These are phyloP conservation scores for Pheosia tremula DNA, from an alignment of 2,888 invertebrate genomes.

Conservation along the genomic window DNA sequence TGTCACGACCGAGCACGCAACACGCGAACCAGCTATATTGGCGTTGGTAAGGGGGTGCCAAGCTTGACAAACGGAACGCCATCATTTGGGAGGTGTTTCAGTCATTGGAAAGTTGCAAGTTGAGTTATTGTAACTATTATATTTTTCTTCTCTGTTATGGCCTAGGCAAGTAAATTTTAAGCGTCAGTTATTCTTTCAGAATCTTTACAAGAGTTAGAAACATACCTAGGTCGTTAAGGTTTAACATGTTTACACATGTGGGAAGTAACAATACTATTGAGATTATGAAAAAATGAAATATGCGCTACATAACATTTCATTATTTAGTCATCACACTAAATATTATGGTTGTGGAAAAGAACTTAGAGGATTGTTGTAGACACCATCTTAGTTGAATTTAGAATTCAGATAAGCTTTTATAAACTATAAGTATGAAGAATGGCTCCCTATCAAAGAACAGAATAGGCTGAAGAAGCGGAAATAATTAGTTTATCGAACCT, in stretches of 20 bases:
- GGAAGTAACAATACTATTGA: background rate
- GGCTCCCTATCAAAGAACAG: background rate
- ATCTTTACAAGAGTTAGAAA: too few species aligned
- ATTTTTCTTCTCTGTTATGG: background rate
- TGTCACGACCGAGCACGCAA: constrained; percentile 33
- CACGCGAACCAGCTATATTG: constrained; percentile 21
- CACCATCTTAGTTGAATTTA: constrained; percentile 18
- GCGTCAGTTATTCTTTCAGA: too few species aligned
- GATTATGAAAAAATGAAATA: background rate
- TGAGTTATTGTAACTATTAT: background rate
- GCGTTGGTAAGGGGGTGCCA: background rate
- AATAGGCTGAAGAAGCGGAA: background rate
- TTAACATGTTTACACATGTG: background rate
- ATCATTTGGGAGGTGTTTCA: background rate
- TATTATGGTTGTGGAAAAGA: constrained; percentile 13
- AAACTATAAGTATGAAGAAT: constrained; percentile 21
- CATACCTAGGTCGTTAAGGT: too few species aligned
- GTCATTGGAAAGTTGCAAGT: background rate
- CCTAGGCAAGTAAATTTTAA: too few species aligned
- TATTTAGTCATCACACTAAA: background rate
- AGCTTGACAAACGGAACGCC: constrained; percentile 11
- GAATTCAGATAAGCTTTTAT: constrained; percentile 25
- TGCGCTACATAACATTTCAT: background rate
- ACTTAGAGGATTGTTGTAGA: constrained; percentile 8
- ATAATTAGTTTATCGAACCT: background rate